Evolutionary conservation across 1,140 invertebrate species (phyloP).

Genomic region (Drosophila setifemur): DNA sequence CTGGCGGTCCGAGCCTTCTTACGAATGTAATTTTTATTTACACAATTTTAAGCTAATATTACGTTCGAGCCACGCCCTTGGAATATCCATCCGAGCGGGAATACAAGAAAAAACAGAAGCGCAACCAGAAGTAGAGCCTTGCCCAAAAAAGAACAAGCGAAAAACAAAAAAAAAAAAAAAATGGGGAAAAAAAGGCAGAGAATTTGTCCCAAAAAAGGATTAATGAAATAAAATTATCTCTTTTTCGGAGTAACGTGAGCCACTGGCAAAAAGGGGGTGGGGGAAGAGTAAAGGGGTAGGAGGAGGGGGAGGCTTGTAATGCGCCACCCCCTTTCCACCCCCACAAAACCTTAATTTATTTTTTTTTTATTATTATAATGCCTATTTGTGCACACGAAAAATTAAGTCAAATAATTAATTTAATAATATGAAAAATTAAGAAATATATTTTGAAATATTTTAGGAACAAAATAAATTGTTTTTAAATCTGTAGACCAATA

Average conservation of each 20-base stretch:
- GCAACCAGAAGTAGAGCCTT: conserved; percentile 26
- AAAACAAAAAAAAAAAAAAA: conserved; percentile 13
- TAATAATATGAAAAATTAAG: too few relatives aligned
- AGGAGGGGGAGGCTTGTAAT: conserved; percentile 25
- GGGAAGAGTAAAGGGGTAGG: background rate
- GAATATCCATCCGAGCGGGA: conserved; percentile 32
- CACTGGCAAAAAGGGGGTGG: background rate
- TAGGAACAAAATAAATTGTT: background rate
- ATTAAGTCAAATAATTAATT: too few relatives aligned
- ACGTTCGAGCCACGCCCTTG: conserved; percentile 75
- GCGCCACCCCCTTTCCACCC: conserved; percentile 13
- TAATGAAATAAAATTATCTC: conserved; percentile 81
- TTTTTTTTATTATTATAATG: conserved; percentile 67
- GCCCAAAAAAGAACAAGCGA: background rate
- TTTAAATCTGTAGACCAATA: too few relatives aligned
- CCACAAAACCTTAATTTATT: conserved; percentile 22
- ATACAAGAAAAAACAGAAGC: background rate
- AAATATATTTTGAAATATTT: too few relatives aligned
- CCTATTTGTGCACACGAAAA: conserved; percentile 42
- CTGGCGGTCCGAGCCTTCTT: conserved; percentile 61
- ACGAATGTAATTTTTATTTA: conserved; percentile 81
- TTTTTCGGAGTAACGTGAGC: conserved; percentile 74
- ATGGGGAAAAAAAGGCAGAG: conserved; percentile 21
- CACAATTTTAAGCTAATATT: conserved; percentile 81
- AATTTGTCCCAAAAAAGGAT: conserved; percentile 81